phyloP scores from a whole-genome alignment of 2,888 invertebrate species.

The Stenotaenia linearis region DNA sequence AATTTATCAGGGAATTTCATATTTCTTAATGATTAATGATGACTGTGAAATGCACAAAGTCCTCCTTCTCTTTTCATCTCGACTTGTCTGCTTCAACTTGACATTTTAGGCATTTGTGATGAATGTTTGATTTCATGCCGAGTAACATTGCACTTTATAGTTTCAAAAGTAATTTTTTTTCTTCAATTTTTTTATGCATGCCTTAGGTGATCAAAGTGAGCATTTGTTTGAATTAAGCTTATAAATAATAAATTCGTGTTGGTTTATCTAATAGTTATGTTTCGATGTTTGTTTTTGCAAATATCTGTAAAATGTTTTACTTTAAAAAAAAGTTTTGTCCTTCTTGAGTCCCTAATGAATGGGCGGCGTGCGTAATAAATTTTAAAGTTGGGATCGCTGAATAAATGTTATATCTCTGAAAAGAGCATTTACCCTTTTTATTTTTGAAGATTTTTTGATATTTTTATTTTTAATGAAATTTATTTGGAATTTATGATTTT shows the following conservation, averaged over 20 bases:
- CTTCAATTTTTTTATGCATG: not conserved
- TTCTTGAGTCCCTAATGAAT: no score
- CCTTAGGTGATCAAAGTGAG: slow-evolving; percentile 5
- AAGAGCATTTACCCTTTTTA: no score
- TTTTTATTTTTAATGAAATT: no score
- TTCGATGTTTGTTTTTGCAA: no score
- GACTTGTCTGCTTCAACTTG: slow-evolving; percentile 11
- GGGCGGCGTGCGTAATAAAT: no score
- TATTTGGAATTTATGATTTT: not conserved
- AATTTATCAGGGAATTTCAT: not conserved
- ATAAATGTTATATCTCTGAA: no score
- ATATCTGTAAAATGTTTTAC: no score
- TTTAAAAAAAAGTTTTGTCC: no score
- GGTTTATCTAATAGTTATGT: no score
- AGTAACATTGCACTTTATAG: slow-evolving; percentile 16
- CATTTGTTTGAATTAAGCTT: not conserved
- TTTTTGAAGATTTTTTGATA: no score
- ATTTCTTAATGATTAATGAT: not conserved
- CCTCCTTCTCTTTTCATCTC: not conserved
- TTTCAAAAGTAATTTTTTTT: not conserved
- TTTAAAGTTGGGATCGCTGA: no score
- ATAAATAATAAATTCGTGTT: not conserved
- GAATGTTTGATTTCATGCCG: slow-evolving; percentile 5
- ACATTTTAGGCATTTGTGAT: slow-evolving; percentile 21
- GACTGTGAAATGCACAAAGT: not conserved